Base-by-base conservation (phyloP, 2,113 vertebrate species). In the Kryptolebias marmoratus region DNA sequence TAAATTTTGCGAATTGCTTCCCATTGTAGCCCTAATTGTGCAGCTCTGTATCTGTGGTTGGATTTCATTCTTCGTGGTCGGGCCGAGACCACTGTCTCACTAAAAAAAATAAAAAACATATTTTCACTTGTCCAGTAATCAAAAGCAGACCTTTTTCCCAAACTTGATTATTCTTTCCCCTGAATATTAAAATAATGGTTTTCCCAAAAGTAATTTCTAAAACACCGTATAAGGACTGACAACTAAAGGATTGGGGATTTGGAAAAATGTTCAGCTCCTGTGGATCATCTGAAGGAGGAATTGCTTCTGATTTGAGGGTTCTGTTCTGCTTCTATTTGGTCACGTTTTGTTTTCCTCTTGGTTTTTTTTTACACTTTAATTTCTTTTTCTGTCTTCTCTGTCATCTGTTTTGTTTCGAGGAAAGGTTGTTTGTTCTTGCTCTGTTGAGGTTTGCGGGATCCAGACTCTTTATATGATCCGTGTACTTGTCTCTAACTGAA, bases 331-430 rank as follows among this genome's bases (percentile, higher is more conserved):
- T 83, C 49, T 47, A 50, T 57, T 71, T 68, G 64, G 81, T 60
- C 18, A 50, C 53, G 65, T 63, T 82, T 67, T 71, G 53, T 76
- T 75, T 71, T 52, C 59, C 45, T 81, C 68, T 79, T 75, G 62
- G 59, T 71, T 22, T 22, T 22, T 22, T 22, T 22, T 22, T 22
- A 22, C 22, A 22, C 22, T 22, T 22, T 36, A 7, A 7, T 36
- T 1, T 71, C 77, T 50, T 76, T 75, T 84, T 85, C 80, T 67
- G 60, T 78, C 71, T 71, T 79, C 27, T 4, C 65, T 76, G 61
- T 78, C 76, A 56, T 84, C 78, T 80, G 83, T 56, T 80, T 86
- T 87, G 39, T 10, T 87, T 73, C 30, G 14, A 69, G 39, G 30
- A 68, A 64, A 62, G 42, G 47, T 60, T 50, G 62, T 78, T 86